Base-by-base conservation (phyloP, 2,888 invertebrate species). In the Megaustenia siamemsis region DNA sequence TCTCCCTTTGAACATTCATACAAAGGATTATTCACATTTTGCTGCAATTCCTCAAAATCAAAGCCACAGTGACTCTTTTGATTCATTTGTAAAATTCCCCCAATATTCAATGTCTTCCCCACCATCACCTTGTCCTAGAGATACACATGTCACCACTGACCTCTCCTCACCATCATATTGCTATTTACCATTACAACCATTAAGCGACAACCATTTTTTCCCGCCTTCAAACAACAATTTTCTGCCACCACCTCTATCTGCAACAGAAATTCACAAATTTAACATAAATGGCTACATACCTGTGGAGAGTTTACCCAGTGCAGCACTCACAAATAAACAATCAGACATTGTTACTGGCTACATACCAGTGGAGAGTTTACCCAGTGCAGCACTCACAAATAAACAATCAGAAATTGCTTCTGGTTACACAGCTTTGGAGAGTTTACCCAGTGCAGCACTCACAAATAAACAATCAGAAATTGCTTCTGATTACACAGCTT, bases 41-140 rank as follows among this genome's bases (percentile, higher is more conserved):
- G 21, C 38, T 38, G 28, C 35, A 38, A 35, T 6, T 56, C 24
- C 76, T 56, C 10, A 56, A 18, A 76, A n/a, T n/a, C 53, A 63
- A 28, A 43, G 63, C 24, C 5, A 40, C 15, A 32, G 63, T 78
- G 63, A 21, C 21, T n/a, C 32, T 53, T 3, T 63, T 18, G 56
- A n/a, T n/a, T 78, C 77, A 40, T 15, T 63, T 40, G 18, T 63
- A 4, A 24, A 78, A n/a, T 78, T 78, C 63, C 40, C 43, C 5
- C 77, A 40, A 10, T 43, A n/a, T n/a, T 28, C 77, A 12, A 1
- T 43, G 3, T 63, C 63, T 18, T 56, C 63, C 21, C 77, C 77
- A n/a, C 77, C 77, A 40, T 78, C 63, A 60, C 77, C 77, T 28
- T 78, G 77, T 32, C 77, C 77, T 60, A 63, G 28, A n/a, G 63